Evolutionary conservation across 2,113 vertebrate genomes (phyloP), one percentile per base, ranked within the genome.

Genomic region (Copsychus sechellarum): DNA sequence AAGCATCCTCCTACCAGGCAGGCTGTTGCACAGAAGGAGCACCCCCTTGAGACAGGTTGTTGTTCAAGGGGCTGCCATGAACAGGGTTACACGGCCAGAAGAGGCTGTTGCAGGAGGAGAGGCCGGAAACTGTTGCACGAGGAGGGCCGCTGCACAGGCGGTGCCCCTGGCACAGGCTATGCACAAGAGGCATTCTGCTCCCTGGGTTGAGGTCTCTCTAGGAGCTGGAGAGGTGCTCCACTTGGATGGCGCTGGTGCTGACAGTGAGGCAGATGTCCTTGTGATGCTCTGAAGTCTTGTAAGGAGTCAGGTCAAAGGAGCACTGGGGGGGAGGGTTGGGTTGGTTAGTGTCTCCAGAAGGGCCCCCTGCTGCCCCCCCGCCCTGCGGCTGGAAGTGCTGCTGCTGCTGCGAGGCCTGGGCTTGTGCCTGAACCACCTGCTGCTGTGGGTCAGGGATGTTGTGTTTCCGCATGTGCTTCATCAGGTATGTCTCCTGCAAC

Each of bases 401-500:
- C 97, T 98, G 98, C 96, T 98, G 95, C 95, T 84, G 96, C 1
- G 97, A 97, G 4, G 97, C 98, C 4, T 98, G 97, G 5, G 97
- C 97, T 4, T 98, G 97, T 0, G 98, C 98, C 12, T 98, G 98
- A 0, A 98, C 98, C 14, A 98, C 97, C 97, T 98, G 97, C 92
- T 96, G 97, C 97, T 97, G 97, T 48, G 98, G 97, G 94, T 98
- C 98, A 93, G 98, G 97, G 92, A 99, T 98, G 97, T 99, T 99
- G 98, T 99, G 99, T 99, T 99, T 99, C 97, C 98, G 98, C 99
- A 99, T 99, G 97, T 99, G 99, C 98, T 99, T 99, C 98, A 99
- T 99, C 97, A 99, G 98, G 97, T 99, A 99, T 1, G 99, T 99
- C 97, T 99, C 99, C 99, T 99, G 97, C 80, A 91, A 95, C 0